Percentiles rank a stretch among this genome's conserved stretches.
phyloP scores from a whole-genome alignment of 2,888 invertebrate genomes.

The Rotaria macrura region DNA sequence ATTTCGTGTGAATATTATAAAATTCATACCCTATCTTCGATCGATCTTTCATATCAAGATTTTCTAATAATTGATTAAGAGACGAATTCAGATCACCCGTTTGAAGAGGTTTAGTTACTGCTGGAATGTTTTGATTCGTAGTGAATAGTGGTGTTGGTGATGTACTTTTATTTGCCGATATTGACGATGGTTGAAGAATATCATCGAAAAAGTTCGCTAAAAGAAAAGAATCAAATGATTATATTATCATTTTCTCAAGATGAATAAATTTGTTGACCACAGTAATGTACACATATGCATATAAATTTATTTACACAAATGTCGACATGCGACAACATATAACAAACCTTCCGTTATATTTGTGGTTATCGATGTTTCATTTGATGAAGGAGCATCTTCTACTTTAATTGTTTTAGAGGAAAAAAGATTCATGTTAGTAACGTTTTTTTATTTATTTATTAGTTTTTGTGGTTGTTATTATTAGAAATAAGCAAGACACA shows the following conservation, averaged over 20 bases:
- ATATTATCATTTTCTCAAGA: too few relatives aligned
- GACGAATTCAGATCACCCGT: neutral
- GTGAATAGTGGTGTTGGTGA: neutral
- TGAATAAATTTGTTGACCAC: neutral
- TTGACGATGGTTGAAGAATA: neutral
- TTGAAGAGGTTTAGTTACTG: neutral
- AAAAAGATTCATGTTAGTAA: neutral
- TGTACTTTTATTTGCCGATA: neutral
- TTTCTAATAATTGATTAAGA: constrained; percentile 8
- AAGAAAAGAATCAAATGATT: neutral
- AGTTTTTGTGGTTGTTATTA: too few relatives aligned
- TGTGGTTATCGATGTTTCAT: neutral
- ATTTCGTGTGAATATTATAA: neutral
- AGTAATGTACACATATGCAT: neutral
- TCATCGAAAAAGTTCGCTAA: constrained; percentile 11
- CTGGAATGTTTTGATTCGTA: neutral
- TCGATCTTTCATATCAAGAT: constrained; percentile 10
- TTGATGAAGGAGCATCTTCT: neutral
- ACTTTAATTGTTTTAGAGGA: neutral
- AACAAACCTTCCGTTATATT: neutral
- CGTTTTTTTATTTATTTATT: too few relatives aligned
- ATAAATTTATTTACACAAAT: neutral
- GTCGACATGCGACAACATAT: neutral
- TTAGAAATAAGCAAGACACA: too few relatives aligned
- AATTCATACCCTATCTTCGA: neutral